Evolutionary conservation across 2,797 vertebrate species (phyloP), one percentile per base, ranked within the genome.

Genomic region (Lacerta viridis): DNA sequence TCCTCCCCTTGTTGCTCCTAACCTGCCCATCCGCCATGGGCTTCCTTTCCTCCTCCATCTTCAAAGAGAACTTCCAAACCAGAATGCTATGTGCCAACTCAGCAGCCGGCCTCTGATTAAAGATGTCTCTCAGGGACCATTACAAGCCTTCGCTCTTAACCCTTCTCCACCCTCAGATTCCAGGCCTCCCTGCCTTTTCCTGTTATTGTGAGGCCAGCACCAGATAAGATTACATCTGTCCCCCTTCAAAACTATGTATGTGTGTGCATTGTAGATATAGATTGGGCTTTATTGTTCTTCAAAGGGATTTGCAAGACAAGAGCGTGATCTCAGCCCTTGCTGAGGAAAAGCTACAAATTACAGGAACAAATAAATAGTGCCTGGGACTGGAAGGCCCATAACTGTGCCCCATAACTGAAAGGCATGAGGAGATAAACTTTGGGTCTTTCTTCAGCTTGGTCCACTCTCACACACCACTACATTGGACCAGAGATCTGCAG

Each of bases 181-280:
- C 86, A 93, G 75, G 91, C 88, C 88, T 94, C 94, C 93, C 93
- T 87, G 86, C 96, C 93, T 94, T 95, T 97, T 97, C 97, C 97
- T 96, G 96, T 93, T 94, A 96, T 96, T 96, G 96, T 96, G 91
- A 94, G 92, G 93, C 87, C 71, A 36, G 11, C 75, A 90, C 91
- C 92, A 83, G 95, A 95, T 95, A 96, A 95, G 92, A 94, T 95
- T 95, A 85, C 90, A 85, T 71, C 90, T 87, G 50, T 92, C 90
- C 23, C 3, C 33, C 82, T 82, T 39, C 80, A 84, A 90, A 94
- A 94, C 88, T 39, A 84, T 80, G 87, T 90, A 93, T 86, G 92
- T 92, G 91, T 92, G 41, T 17, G 72, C 41, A 41, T 92, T 90
- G 23, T 61, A 61, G 17, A 61, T 61, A 61, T 61, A 61, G 23